These are phyloP conservation scores for Ptychoptera albimana DNA, from an alignment of 2,888 invertebrate genomes.

Conservation along the genomic window DNA sequence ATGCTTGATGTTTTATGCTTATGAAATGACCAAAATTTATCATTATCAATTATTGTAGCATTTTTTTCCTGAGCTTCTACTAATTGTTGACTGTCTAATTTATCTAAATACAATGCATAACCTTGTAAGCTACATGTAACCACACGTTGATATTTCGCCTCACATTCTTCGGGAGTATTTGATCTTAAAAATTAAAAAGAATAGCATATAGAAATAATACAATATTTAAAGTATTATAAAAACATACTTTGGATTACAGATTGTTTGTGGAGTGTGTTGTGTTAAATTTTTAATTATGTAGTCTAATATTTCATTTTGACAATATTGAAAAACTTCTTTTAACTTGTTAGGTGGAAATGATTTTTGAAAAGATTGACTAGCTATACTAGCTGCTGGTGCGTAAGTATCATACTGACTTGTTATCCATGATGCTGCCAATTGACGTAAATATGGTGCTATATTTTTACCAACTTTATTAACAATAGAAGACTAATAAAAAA, in stretches of 20 bases:
- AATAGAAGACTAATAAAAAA: constrained; percentile 31
- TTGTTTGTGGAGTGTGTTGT: constrained; percentile 37
- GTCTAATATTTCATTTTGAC: constrained; percentile 61
- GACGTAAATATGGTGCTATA: constrained; percentile 62
- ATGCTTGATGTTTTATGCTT: constrained; percentile 36
- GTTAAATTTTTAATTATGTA: constrained; percentile 57
- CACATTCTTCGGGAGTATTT: constrained; percentile 45
- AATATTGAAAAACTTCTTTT: constrained; percentile 63
- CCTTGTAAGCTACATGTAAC: constrained; percentile 48
- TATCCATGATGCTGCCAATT: constrained; percentile 71
- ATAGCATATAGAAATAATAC: constrained; percentile 6
- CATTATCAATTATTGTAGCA: constrained; percentile 36
- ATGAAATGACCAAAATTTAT: constrained; percentile 57
- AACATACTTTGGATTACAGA: constrained; percentile 33
- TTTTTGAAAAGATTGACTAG: constrained; percentile 45
- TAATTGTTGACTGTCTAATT: constrained; percentile 34
- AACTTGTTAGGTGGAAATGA: constrained; percentile 69
- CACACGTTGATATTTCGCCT: constrained; percentile 49
- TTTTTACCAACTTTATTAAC: constrained; percentile 53
- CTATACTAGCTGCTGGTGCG: constrained; percentile 64
- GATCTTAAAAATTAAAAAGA: constrained; percentile 23
- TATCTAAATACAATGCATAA: constrained; percentile 42
- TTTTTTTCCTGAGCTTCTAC: constrained; percentile 37
- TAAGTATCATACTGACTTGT: constrained; percentile 72
- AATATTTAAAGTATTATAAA: constrained; percentile 10